phyloP scores from a whole-genome alignment of 2,797 vertebrate genomes.

The Yasuhikotakia modesta region DNA sequence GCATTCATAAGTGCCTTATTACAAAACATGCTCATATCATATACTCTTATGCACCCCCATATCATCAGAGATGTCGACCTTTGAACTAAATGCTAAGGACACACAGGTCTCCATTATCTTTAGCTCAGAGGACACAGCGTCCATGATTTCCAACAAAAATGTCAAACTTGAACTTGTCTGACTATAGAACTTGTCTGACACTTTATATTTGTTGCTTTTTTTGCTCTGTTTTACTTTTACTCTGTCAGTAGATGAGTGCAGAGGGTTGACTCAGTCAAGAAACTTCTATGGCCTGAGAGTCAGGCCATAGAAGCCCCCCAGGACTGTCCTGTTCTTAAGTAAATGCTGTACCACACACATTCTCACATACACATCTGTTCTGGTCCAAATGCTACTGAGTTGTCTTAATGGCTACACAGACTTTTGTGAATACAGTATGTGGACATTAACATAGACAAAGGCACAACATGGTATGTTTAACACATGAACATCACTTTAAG shows the following conservation, averaged over 20 bases:
- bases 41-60: too few relatives aligned
- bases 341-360: conserved; percentile 59
- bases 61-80: too few relatives aligned
- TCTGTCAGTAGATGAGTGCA: conserved; percentile 84
- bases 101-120: too few relatives aligned
- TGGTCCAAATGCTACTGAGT: conserved; percentile 16
- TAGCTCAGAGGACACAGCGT: too few relatives aligned
- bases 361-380: conserved; percentile 12
- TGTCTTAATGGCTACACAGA: background rate
- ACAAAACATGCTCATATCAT: too few relatives aligned
- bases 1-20: too few relatives aligned
- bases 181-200: too few relatives aligned
- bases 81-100: too few relatives aligned
- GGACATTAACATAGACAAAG: background rate
- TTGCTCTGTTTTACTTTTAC: conserved; percentile 32
- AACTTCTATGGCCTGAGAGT: too few relatives aligned
- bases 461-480: background rate
- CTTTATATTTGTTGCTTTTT: background rate
- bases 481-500: too few relatives aligned
- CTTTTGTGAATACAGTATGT: background rate
- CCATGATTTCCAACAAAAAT: too few relatives aligned
- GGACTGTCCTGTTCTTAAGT: conserved; percentile 96
- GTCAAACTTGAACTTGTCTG: too few relatives aligned
- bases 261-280: conserved; percentile 91
- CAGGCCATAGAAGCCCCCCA: conserved; percentile 93